These are phyloP conservation scores for Bursaphelenchus mucronatus DNA, from an alignment of 1,140 invertebrate species.

Conservation along the genomic window DNA sequence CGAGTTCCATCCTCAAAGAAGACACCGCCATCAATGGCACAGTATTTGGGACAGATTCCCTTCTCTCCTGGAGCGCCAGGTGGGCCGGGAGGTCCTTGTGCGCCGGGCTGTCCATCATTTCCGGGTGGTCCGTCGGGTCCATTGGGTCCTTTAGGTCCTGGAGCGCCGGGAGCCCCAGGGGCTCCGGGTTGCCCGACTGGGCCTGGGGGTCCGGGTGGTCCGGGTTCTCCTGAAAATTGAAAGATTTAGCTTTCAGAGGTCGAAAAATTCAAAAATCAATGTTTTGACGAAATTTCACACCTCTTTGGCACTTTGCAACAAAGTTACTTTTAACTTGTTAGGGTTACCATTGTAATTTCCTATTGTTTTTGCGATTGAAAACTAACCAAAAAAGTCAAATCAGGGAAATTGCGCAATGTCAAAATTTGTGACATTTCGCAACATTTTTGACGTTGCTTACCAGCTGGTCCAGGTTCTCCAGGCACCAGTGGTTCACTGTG, in stretches of 20 bases:
- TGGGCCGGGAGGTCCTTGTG: conserved; percentile 7
- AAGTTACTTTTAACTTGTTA: conserved; percentile 36
- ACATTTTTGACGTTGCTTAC: too few species aligned
- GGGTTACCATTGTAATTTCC: conserved; percentile 49
- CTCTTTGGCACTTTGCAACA: conserved; percentile 24
- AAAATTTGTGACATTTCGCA: too few species aligned
- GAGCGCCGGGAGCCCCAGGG: conserved; percentile 17
- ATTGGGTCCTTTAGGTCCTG: neutral
- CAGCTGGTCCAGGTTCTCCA: conserved; percentile 20
- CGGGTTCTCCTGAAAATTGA: conserved; percentile 33
- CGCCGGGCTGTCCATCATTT: conserved; percentile 47
- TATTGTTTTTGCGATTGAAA: neutral
- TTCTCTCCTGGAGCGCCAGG: conserved; percentile 17
- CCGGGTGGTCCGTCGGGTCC: conserved; percentile 29
- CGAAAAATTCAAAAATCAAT: too few species aligned
- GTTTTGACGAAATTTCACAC: too few species aligned
- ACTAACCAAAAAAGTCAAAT: too few species aligned
- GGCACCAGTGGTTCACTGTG: conserved; percentile 56
- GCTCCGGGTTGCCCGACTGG: conserved; percentile 38
- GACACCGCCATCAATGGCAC: conserved; percentile 29
- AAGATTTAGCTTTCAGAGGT: too few species aligned
- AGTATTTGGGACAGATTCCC: conserved; percentile 32
- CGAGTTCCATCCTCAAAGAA: conserved; percentile 34
- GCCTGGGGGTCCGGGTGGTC: conserved; percentile 33
- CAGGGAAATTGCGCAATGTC: too few species aligned